Evolutionary conservation across 2,113 vertebrate species (phyloP).

Genomic region (Hippocampus barbouri): DNA sequence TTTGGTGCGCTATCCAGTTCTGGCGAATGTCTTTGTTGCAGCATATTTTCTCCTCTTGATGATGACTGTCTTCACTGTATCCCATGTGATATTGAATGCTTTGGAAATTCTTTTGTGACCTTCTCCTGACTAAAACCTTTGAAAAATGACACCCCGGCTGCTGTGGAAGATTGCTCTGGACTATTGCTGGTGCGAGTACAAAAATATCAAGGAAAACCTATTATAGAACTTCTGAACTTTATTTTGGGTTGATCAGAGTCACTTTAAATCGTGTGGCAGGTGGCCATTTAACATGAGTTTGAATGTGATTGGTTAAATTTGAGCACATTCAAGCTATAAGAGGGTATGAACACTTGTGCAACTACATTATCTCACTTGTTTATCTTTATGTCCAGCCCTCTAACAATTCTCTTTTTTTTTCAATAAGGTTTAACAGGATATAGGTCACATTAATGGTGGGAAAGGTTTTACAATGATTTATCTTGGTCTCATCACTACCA

Average conservation of each 20-base stretch:
- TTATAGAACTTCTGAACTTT: neutral
- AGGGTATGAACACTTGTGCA: neutral
- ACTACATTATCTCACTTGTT: neutral
- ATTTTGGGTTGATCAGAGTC: neutral
- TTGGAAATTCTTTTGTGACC: too few species aligned
- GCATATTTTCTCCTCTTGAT: too few species aligned
- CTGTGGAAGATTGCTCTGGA: too few species aligned
- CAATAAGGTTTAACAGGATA: neutral
- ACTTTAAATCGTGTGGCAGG: neutral
- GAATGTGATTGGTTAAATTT: too few species aligned
- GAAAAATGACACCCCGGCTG: too few species aligned
- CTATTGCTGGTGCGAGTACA: neutral
- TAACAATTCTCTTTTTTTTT: too few species aligned
- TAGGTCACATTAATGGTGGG: neutral
- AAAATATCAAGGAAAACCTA: constrained; percentile 3
- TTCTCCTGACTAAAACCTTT: too few species aligned
- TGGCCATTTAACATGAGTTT: neutral
- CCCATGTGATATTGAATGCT: too few species aligned
- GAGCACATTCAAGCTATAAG: neutral
- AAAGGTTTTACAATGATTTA: too few species aligned
- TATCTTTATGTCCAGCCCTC: neutral
- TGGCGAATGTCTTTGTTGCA: too few species aligned
- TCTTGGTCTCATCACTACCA: neutral
- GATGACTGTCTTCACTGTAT: too few species aligned
- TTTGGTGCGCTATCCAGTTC: too few species aligned